These are phyloP conservation scores for Helicoverpa armigera DNA, from an alignment of 1,140 invertebrate species.

Conservation along the genomic window DNA sequence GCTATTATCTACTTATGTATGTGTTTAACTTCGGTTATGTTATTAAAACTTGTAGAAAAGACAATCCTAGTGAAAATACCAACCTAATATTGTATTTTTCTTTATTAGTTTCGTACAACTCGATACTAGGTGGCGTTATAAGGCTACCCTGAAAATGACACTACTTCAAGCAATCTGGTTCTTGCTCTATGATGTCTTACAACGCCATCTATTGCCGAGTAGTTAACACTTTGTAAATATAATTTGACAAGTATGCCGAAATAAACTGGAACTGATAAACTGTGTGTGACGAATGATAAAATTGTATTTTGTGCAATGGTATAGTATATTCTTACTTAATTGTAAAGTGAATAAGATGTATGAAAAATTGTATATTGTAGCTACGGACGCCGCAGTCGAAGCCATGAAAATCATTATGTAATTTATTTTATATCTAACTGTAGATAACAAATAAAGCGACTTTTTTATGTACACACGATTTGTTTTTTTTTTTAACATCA, in stretches of 20 bases:
- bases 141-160: not conserved
- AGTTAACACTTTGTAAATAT: conserved; percentile 42
- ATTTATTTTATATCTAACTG: conserved; percentile 86
- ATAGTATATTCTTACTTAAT: conserved; percentile 42
- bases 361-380: conserved; percentile 61
- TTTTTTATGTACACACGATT: conserved; percentile 81
- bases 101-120: conserved; percentile 38
- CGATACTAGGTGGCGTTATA: conserved; percentile 28
- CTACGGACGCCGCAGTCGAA: conserved; percentile 72
- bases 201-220: conserved; percentile 50
- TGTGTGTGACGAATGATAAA: conserved; percentile 31
- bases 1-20: conserved; percentile 40
- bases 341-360: conserved; percentile 48
- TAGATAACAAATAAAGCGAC: conserved; percentile 85
- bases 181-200: not conserved
- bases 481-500: conserved; percentile 59
- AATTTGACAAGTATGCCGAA: conserved; percentile 36
- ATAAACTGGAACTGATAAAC: conserved; percentile 38
- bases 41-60: conserved; percentile 50
- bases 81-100: conserved; percentile 44
- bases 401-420: conserved; percentile 76
- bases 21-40: conserved; percentile 43
- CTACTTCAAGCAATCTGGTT: not conserved
- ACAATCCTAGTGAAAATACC: conserved; percentile 49
- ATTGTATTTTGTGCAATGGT: conserved; percentile 55